phyloP scores from a whole-genome alignment of 2,888 invertebrate genomes.

The Amphipoea lucens region DNA sequence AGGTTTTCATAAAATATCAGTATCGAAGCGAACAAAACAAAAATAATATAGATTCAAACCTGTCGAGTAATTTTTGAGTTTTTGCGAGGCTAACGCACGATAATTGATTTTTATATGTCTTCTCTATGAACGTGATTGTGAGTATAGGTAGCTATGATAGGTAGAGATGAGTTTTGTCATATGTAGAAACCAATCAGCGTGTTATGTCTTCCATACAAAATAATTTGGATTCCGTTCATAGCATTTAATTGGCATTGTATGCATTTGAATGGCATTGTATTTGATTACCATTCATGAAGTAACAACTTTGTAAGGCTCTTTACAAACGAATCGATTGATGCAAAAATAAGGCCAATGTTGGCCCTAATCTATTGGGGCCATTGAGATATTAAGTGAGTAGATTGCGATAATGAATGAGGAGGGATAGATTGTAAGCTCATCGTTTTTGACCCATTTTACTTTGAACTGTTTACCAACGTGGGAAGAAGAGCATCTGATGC shows the following conservation, averaged over 20 bases:
- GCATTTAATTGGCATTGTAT: neutral
- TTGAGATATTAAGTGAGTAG: slow-evolving; percentile 4
- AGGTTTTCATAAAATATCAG: neutral
- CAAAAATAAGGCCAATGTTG: slow-evolving; percentile 4
- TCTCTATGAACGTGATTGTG: no score
- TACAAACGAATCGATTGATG: slow-evolving; percentile 2
- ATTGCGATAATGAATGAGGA: slow-evolving; percentile 28
- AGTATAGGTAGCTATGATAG: no score
- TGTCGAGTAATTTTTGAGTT: no score
- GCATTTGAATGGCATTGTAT: neutral
- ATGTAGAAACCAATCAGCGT: neutral
- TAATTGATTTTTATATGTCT: no score
- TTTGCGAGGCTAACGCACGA: no score
- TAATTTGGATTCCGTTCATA: neutral
- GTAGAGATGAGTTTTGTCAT: neutral
- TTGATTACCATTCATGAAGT: neutral
- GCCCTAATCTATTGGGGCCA: neutral
- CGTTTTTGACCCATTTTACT: slow-evolving; percentile 34
- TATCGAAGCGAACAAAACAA: no score
- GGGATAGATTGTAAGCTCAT: slow-evolving; percentile 33
- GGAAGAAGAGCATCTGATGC: slow-evolving; percentile 41
- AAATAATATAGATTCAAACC: no score
- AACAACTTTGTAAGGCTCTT: slow-evolving; percentile 3
- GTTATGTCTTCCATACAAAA: neutral
- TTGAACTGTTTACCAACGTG: slow-evolving; percentile 30